Evolutionary conservation across 1,140 invertebrate genomes (phyloP).

Genomic region (Caenorhabditis latens): DNA sequence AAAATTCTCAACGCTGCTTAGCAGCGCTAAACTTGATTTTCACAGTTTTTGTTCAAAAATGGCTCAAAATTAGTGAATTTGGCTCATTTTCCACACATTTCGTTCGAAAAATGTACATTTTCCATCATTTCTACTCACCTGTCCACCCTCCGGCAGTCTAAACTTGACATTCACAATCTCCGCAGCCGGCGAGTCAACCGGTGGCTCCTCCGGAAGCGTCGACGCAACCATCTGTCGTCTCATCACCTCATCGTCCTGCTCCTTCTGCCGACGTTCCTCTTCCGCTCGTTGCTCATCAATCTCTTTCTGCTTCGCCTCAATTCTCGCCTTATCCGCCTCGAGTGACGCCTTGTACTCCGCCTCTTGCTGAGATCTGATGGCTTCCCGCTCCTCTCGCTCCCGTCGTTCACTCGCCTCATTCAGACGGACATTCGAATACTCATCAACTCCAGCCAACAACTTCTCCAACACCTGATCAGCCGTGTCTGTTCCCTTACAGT

Average conservation of each 20-base stretch:
- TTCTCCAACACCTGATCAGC: constrained; percentile 54
- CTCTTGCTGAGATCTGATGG: constrained; percentile 50
- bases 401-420: constrained; percentile 28
- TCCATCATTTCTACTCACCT: not conserved
- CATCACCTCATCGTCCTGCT: constrained; percentile 34
- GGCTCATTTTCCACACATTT: too few species aligned
- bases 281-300: constrained; percentile 53
- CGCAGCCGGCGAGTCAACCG: not conserved
- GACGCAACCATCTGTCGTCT: constrained; percentile 24
- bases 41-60: too few species aligned
- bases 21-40: too few species aligned
- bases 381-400: constrained; percentile 55
- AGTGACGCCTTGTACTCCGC: constrained; percentile 46
- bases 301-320: constrained; percentile 49
- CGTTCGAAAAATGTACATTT: not conserved
- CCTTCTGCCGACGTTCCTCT: constrained; percentile 20
- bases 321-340: constrained; percentile 33
- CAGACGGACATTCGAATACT: constrained; percentile 25
- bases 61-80: too few species aligned
- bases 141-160: constrained; percentile 56
- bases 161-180: constrained; percentile 57
- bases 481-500: constrained; percentile 30
- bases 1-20: too few species aligned
- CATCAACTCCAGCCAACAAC: constrained; percentile 36
- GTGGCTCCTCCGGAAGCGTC: constrained; percentile 52